Percentiles rank a stretch among this genome's conserved stretches.
Conservation (phyloP, 1,140 invertebrate species). For the Chlorops oryzae region DNA sequence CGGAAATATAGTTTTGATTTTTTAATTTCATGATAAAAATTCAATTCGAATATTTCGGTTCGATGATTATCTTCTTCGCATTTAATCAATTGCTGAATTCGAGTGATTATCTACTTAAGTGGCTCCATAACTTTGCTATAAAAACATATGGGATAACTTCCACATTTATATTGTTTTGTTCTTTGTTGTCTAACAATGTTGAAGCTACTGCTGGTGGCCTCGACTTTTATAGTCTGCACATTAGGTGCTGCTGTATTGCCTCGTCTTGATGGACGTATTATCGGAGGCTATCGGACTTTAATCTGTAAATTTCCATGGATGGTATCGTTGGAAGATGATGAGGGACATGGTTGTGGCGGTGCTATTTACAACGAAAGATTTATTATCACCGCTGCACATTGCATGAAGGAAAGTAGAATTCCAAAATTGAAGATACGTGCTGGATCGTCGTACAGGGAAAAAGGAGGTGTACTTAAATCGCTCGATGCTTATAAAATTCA, state of each 20-base stretch:
- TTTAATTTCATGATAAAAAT: no score
- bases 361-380: background rate
- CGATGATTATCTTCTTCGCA: no score
- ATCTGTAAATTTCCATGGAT: slow-evolving; percentile 35
- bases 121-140: no score
- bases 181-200: no score
- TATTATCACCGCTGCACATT: background rate
- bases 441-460: background rate
- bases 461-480: background rate
- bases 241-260: slow-evolving; percentile 31
- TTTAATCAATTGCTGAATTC: no score
- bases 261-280: slow-evolving; percentile 24
- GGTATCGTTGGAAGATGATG: slow-evolving; percentile 33
- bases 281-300: slow-evolving; percentile 14
- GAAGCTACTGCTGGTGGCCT: slow-evolving; percentile 41
- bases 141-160: no score
- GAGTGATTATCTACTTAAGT: no score
- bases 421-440: background rate
- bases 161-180: no score
- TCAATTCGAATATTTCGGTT: no score
- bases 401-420: no score
- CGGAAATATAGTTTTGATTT: no score
- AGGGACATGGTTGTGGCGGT: no score
- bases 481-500: background rate
- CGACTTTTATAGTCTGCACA: slow-evolving; percentile 31